Base-by-base conservation (phyloP, 2,888 invertebrate species). In the Urechis unicinctus region DNA sequence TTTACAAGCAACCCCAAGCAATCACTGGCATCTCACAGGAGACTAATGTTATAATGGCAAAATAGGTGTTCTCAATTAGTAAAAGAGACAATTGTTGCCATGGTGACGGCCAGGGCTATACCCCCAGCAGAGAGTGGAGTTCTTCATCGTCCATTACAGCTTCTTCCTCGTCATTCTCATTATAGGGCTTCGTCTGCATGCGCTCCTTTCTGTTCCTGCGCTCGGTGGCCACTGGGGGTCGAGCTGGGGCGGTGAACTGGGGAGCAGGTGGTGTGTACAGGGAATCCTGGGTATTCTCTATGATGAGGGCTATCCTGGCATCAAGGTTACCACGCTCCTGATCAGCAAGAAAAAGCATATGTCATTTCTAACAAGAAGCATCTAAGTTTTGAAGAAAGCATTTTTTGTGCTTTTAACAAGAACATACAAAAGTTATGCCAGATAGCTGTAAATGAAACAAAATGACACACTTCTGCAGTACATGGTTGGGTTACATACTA, bases 291-390 rank as follows among this genome's bases (percentile, higher is more conserved):
- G 64, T 62, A 13, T 68, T 68, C 46, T 69, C 64, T 44, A 75
- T 74, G 49, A 75, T 71, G 53, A 70, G 70, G 5, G 71, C 70
- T 44, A 75, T 75, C 47, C 75, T 59, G 0, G 71, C 75, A 63
- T 74, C 73, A n/a, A 75, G 61, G 49, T 73, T 72, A 48, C 70
- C 60, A 25, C 72, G 65, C 53, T 73, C 36, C 36, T 17, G 9
- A 36, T 17, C 9, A 36, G 36, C 9, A 36, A 13, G 17, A 36
- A 17, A 17, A 36, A 36, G 9, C 17, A 36, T 36, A 36, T 36
- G 9, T 36, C 36, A 36, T 36, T 9, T 36, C 9, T 17, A 36
- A 36, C n/a, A n/a, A n/a, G n/a, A n/a, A n/a, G n/a, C n/a, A n/a
- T n/a, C n/a, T n/a, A n/a, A n/a, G n/a, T n/a, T n/a, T n/a, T n/a